Evolutionary conservation across 2,888 invertebrate genomes (phyloP), one percentile per base, ranked within the genome.

Genomic region (Agrilus cyanescens): DNA sequence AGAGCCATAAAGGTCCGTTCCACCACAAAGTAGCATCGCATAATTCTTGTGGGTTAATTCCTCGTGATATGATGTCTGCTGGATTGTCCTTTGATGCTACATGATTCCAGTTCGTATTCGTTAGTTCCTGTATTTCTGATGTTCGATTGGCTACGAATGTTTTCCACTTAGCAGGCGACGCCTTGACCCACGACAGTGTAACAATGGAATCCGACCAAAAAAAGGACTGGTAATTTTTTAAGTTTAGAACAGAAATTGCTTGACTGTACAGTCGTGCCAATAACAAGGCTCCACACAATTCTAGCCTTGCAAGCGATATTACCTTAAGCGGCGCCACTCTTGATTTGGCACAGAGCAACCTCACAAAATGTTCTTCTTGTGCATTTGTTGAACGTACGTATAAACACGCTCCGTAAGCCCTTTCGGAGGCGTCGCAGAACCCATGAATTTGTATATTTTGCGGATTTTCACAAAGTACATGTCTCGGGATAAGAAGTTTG

Each of bases 241-340:
- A 32, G 12, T 40, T 35, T 5, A 50, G 8, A 8, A 39, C 20
- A 4, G 37, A 13, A 30, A n/a, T 37, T 30, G 45, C 32, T 14
- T 18, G 33, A 13, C 45, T 38, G 4, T 45, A 33, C 38, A 53
- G 40, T 32, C 40, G 40, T n/a, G 49, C 46, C n/a, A 50, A 36
- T 13, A 54, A 35, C 16, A 45, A 25, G 7, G 52, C 52, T 4
- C 41, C 52, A 10, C 41, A 49, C 12, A 52, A 31, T 46, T 54
- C 51, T 12, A 57, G 37, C 33, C 54, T 41, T 15, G 53, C 52
- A 4, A 55, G 20, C 10, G 49, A 48, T 13, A 51, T 10, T 7
- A 36, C 35, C 46, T 52, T 55, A 15, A 54, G 32, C 12, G 53
- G 52, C 13, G 54, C 50, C 25, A 54, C 54, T 18, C 47, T 47